Evolutionary conservation across 2,888 invertebrate genomes (phyloP).

Genomic region (Lymantria dispar): DNA sequence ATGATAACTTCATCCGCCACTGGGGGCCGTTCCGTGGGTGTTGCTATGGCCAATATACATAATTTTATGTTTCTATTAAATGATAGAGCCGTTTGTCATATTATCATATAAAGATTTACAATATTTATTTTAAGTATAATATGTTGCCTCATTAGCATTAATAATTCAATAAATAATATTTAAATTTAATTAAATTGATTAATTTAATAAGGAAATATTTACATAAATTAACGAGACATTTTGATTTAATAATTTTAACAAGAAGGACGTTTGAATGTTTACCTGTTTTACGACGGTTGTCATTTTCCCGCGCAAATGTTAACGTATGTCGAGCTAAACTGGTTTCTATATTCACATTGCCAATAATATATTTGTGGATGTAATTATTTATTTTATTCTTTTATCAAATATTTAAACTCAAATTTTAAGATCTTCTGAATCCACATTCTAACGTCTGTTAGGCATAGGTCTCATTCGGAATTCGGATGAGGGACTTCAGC

Average conservation of each 20-base stretch:
- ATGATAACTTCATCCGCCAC: conserved; percentile 32
- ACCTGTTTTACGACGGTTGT: too few relatives aligned
- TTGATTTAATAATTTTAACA: too few relatives aligned
- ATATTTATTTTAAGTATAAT: conserved; percentile 14
- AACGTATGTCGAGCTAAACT: conserved; percentile 3
- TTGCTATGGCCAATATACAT: conserved; percentile 45
- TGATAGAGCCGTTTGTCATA: conserved; percentile 17
- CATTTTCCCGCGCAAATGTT: conserved; percentile 29
- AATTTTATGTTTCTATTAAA: conserved; percentile 53
- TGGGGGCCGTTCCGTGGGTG: conserved; percentile 40
- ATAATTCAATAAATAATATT: conserved; percentile 13
- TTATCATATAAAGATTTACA: conserved; percentile 14
- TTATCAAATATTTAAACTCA: too few relatives aligned
- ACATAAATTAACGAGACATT: too few relatives aligned
- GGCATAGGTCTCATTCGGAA: too few relatives aligned
- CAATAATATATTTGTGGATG: neutral
- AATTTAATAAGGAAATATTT: too few relatives aligned
- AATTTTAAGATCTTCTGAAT: too few relatives aligned
- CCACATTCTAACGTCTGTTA: too few relatives aligned
- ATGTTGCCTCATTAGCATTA: conserved; percentile 17
- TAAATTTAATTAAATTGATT: too few relatives aligned
- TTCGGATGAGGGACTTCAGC: too few relatives aligned
- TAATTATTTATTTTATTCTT: neutral
- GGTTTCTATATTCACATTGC: conserved; percentile 5
- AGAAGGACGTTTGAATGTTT: too few relatives aligned